phyloP scores from a whole-genome alignment of 2,888 invertebrate genomes.

The Dastarcus helophoroides region DNA sequence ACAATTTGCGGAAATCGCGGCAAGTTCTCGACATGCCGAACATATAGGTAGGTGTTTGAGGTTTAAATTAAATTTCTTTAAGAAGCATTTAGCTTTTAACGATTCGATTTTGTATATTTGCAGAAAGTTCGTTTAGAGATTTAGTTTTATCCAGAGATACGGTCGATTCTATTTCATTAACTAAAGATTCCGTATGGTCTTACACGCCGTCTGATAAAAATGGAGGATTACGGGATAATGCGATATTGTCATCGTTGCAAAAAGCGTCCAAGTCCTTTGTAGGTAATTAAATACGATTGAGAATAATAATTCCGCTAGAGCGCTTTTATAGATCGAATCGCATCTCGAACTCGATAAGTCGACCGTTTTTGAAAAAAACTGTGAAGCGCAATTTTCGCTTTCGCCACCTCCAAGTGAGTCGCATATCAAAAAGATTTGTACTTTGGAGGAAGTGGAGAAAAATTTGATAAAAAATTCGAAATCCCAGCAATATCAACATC shows the following conservation, averaged over 20 bases:
- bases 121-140: conserved; percentile 28
- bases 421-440: conserved; percentile 49
- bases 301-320: too few relatives aligned
- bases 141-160: conserved; percentile 24
- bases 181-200: conserved; percentile 27
- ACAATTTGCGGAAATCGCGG: conserved; percentile 51
- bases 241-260: conserved; percentile 23
- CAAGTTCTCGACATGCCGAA: conserved; percentile 27
- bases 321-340: conserved; percentile 19
- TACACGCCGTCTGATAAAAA: conserved; percentile 24
- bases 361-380: conserved; percentile 2
- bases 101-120: conserved; percentile 12
- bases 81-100: not conserved
- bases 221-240: conserved; percentile 18
- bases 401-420: conserved; percentile 8
- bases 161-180: conserved; percentile 19
- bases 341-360: conserved; percentile 11
- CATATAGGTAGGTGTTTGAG: conserved; percentile 7
- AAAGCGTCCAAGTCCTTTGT: conserved; percentile 28
- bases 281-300: conserved; percentile 14
- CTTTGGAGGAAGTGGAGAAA: conserved; percentile 62
- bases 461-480: conserved; percentile 43
- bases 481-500: conserved; percentile 18
- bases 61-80: conserved; percentile 1
- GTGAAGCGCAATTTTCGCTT: conserved; percentile 10